Conservation (phyloP, 2,888 invertebrate species). For the Fissipunctia ypsillon region DNA sequence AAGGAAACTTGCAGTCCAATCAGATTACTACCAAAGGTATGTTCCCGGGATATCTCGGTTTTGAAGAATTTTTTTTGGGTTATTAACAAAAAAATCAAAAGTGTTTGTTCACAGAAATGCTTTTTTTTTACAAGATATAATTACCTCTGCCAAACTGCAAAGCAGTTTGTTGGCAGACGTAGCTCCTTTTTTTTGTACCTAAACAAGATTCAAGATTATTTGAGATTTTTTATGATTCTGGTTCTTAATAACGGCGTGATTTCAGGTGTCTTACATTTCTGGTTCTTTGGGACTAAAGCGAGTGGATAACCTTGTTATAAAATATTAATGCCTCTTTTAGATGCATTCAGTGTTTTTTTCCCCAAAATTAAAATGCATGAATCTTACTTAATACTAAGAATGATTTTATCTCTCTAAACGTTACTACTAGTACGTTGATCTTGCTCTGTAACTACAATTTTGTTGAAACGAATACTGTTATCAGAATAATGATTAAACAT, state of each 20-base stretch:
- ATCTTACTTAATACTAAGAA: too few relatives aligned
- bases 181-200: too few relatives aligned
- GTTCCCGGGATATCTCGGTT: background rate
- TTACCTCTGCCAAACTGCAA: too few relatives aligned
- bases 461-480: too few relatives aligned
- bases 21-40: conserved; percentile 86
- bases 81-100: too few relatives aligned
- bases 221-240: too few relatives aligned
- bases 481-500: too few relatives aligned
- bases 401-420: too few relatives aligned
- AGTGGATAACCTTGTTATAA: background rate
- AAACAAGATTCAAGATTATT: too few relatives aligned
- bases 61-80: background rate
- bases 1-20: conserved; percentile 78
- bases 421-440: background rate
- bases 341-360: background rate
- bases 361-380: background rate
- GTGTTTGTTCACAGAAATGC: too few relatives aligned
- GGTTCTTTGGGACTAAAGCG: background rate
- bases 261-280: background rate
- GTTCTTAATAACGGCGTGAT: background rate
- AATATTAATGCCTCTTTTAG: background rate
- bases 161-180: too few relatives aligned
- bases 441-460: background rate
- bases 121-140: too few relatives aligned